phyloP scores from a whole-genome alignment of 2,797 vertebrate species.

The Diceros bicornis region DNA sequence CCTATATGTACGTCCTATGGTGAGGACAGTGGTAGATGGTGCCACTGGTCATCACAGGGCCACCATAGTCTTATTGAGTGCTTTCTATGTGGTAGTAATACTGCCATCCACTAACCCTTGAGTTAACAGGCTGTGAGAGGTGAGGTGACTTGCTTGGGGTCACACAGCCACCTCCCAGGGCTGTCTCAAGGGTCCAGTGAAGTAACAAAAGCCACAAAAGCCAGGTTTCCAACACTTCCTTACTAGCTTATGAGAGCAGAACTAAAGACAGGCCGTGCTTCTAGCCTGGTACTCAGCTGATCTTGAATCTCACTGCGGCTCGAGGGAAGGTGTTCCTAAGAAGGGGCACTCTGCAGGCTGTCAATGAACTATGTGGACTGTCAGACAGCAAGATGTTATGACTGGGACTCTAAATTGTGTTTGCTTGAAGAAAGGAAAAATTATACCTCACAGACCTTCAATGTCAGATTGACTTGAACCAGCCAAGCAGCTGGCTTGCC shows the following conservation, averaged over 20 bases:
- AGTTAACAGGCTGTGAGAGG: not conserved
- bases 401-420: constrained; percentile 32
- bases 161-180: not conserved
- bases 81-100: not conserved
- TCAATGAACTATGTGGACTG: constrained; percentile 17
- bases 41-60: not conserved
- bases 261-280: not conserved
- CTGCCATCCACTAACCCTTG: not conserved
- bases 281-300: not conserved
- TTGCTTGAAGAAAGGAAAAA: constrained; percentile 38
- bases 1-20: not conserved
- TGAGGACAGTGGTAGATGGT: not conserved
- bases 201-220: not conserved
- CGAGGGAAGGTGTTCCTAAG: constrained; percentile 39
- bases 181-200: not conserved
- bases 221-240: not conserved
- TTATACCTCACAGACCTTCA: not conserved
- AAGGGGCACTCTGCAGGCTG: not conserved
- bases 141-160: not conserved
- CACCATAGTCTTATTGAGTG: not conserved
- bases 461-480: constrained; percentile 46
- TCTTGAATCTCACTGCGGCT: not conserved
- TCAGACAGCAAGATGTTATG: constrained; percentile 38
- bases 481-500: constrained; percentile 5
- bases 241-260: not conserved